Percentiles rank a stretch among this genome's conserved stretches.
These are phyloP conservation scores for Actinemys pallida DNA, from an alignment of 2,113 vertebrate genomes.

Conservation along the genomic window DNA sequence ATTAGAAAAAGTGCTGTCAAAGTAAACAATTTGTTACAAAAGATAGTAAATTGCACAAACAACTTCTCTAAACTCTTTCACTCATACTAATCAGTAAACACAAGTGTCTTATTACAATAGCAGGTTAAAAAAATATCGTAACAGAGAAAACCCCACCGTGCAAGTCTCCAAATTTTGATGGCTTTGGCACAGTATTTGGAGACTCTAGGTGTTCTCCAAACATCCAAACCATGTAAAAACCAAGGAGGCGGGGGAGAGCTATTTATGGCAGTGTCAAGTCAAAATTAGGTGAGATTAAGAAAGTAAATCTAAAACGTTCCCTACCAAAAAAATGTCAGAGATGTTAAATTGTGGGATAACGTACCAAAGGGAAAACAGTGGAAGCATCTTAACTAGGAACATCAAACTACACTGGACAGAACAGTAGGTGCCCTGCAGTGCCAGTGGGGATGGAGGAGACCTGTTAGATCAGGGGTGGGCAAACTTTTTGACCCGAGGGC, in stretches of 20 bases:
- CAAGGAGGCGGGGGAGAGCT: not conserved
- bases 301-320: not conserved
- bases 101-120: accelerated
- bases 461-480: not conserved
- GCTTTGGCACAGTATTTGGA: not conserved
- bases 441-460: conserved; percentile 14
- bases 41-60: not conserved
- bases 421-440: not conserved
- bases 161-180: accelerated
- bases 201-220: not conserved
- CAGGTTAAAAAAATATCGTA: not conserved
- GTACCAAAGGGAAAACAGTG: not conserved
- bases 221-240: not conserved
- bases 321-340: not conserved
- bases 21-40: not conserved
- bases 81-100: conserved; percentile 4
- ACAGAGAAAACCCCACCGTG: not conserved
- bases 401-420: conserved; percentile 16
- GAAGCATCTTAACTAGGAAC: conserved; percentile 14
- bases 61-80: not conserved
- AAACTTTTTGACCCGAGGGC: no score
- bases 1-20: not conserved
- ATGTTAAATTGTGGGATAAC: not conserved
- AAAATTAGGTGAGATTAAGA: conserved; percentile 3
- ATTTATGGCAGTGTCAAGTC: not conserved